These are phyloP conservation scores for Euzetes globulus DNA, from an alignment of 2,888 invertebrate genomes.

Conservation along the genomic window DNA sequence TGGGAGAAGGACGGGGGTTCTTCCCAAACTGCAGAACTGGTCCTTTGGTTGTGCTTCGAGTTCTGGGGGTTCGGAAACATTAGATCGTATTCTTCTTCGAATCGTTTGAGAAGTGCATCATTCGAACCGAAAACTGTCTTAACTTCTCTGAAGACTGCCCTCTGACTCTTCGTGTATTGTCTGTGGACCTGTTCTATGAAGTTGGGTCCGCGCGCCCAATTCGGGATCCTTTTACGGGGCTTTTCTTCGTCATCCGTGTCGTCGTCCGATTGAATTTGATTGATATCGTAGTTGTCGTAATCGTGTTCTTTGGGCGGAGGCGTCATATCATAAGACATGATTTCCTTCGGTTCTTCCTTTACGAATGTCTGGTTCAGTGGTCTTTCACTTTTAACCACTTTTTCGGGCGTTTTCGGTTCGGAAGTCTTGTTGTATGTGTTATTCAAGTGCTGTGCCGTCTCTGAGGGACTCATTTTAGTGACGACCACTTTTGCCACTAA, in stretches of 20 bases:
- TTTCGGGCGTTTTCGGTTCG: no score
- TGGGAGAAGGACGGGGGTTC: no score
- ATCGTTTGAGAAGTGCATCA: background rate
- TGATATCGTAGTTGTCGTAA: constrained; percentile 33
- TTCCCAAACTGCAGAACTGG: constrained; percentile 33
- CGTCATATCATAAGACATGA: constrained; percentile 4
- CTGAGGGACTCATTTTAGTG: background rate
- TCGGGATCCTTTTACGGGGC: constrained; percentile 32
- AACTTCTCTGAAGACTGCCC: background rate
- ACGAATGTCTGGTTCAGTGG: background rate
- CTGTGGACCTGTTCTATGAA: constrained; percentile 9
- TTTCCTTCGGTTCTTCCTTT: background rate
- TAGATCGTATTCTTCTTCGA: background rate
- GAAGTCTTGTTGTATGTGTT: no score
- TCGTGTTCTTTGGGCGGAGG: constrained; percentile 23
- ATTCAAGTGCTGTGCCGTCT: background rate
- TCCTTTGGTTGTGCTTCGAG: constrained; percentile 11
- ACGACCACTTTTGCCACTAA: background rate
- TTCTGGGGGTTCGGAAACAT: constrained; percentile 7
- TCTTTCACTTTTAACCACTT: background rate
- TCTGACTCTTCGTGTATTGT: constrained; percentile 9
- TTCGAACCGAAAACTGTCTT: background rate
- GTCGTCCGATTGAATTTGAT: constrained; percentile 31
- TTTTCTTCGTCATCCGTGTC: constrained; percentile 32
- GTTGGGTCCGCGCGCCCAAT: constrained; percentile 31